Conservation (phyloP, 2,797 vertebrate genomes). For the Anomalospiza imberbis region DNA sequence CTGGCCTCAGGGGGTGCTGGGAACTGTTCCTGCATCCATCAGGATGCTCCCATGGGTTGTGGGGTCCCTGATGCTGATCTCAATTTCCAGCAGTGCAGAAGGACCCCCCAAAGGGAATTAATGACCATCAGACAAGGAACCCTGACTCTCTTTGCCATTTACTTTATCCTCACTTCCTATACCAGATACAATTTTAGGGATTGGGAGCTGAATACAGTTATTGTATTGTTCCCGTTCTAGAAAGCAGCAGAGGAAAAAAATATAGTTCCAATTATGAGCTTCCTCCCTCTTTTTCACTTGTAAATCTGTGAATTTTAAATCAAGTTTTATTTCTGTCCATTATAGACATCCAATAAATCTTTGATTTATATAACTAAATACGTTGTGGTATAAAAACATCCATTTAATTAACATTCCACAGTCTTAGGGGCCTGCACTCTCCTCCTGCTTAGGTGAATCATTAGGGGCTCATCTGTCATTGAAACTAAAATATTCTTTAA, state of each 20-base stretch:
- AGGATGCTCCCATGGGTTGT: accelerated
- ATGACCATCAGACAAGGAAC: neutral
- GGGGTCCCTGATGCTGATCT: neutral
- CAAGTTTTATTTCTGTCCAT: neutral
- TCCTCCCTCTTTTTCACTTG: neutral
- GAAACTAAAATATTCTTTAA: neutral
- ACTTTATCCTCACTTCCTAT: neutral
- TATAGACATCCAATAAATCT: neutral
- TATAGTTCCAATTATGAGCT: neutral
- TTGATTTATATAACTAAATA: neutral
- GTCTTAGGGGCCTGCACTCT: neutral
- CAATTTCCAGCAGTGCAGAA: neutral
- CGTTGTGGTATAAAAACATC: neutral
- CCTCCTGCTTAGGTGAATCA: neutral
- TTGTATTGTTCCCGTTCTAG: neutral
- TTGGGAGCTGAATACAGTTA: accelerated
- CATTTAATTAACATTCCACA: neutral
- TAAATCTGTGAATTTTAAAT: neutral
- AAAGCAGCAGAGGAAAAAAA: neutral
- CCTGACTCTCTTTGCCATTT: neutral
- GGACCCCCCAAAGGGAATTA: neutral
- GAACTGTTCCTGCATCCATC: accelerated
- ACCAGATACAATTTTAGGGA: neutral
- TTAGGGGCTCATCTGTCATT: neutral
- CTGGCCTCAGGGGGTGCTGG: neutral